Percentiles rank a stretch among this genome's conserved stretches.
Conservation (phyloP, 2,797 vertebrate genomes). For the Myoxocephalus aenaeus region DNA sequence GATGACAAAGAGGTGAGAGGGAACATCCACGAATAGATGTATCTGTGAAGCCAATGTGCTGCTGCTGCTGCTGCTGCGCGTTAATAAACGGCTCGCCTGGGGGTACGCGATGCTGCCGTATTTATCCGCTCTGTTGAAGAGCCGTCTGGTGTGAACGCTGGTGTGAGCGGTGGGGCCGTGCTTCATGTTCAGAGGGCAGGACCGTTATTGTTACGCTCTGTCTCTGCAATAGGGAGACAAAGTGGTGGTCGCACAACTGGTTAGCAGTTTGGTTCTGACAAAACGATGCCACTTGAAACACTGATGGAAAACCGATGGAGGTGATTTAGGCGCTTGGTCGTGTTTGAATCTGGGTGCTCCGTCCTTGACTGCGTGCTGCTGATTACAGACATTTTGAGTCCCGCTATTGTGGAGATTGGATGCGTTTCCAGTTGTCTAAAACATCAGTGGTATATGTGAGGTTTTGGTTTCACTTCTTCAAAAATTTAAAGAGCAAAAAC, state of each 20-base stretch:
- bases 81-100: constrained; percentile 59
- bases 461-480: constrained; percentile 1
- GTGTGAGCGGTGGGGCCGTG: constrained; percentile 50
- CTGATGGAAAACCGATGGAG: not conserved
- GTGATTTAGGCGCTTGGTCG: not conserved
- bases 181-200: constrained; percentile 46
- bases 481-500: not conserved
- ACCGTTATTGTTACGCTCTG: constrained; percentile 1
- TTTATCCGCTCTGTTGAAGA: constrained; percentile 42
- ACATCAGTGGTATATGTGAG: not conserved
- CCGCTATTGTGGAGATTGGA: not conserved
- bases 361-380: not conserved
- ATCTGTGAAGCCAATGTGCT: constrained; percentile 40
- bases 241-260: not conserved
- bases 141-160: constrained; percentile 59
- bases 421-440: not conserved
- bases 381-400: not conserved
- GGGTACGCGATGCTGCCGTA: constrained; percentile 37
- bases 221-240: not conserved
- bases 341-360: not conserved
- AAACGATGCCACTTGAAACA: not conserved
- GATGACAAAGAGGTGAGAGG: constrained; percentile 54
- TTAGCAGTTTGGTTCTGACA: not conserved
- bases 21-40: constrained; percentile 65
- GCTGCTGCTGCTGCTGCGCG: not conserved